Base-by-base conservation (phyloP, 2,797 vertebrate species). In the Takifugu rubripes region DNA sequence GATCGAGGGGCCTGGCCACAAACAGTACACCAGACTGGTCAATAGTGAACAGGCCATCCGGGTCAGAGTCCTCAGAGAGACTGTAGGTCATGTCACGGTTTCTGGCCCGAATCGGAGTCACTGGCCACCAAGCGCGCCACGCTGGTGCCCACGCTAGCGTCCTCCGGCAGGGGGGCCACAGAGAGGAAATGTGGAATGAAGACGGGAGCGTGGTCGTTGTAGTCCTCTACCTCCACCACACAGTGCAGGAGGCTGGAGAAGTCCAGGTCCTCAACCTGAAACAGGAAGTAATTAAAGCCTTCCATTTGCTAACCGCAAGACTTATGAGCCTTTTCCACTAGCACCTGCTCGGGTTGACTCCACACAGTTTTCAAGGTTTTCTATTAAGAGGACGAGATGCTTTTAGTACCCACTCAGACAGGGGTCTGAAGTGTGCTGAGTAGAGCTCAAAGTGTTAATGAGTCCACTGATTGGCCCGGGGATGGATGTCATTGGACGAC, bases 141-240 rank as follows among this genome's bases (percentile, higher is more conserved):
- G 0, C 89, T 94, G 46, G 91, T 93, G 66, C 93, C 94, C 66
- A 94, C 77, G 0, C 85, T 64, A 21, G 89, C 56, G 3, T 94
- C 91, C 83, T 97, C 95, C 16, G 91, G 86, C 0, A 96, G 57
- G 0, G 93, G 90, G 4, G 79, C 84, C 2, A 93, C 66, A 3
- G 90, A 87, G 66, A 93, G 72, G 52, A 93, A 89, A 47, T 90
- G 91, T 4, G 92, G 92, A 62, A 88, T 91, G 60, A 97, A 97
- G 77, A 93, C 89, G 0, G 94, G 94, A 11, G 91, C 83, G 6
- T 97, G 93, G 66, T 96, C 94, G 4, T 97, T 96, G 16, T 85
- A 92, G 72, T 97, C 94, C 70, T 95, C 92, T 16, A 97, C 90
- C 67, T 94, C 92, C 17, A 96, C 88, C 44, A 93, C 69, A 25